Conservation (phyloP, 2,888 invertebrate species). For the Sipunculus nudus region DNA sequence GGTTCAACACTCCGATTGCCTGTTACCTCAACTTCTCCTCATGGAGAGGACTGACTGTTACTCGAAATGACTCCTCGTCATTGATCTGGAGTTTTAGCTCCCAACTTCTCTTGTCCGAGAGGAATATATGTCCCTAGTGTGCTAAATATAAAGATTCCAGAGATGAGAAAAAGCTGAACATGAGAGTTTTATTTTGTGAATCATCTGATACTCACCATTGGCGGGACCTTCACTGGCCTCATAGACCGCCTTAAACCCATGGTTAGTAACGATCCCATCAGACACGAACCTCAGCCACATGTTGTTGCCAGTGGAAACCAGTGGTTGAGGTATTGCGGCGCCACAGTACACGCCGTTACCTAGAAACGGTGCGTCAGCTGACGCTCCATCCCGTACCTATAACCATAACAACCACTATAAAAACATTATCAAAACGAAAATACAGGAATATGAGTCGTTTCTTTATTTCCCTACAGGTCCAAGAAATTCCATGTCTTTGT, state of each 20-base stretch:
- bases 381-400: slow-evolving; percentile 87
- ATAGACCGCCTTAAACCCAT: slow-evolving; percentile 75
- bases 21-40: too few relatives aligned
- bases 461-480: neutral
- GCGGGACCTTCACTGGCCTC: slow-evolving; percentile 15
- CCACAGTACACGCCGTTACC: slow-evolving; percentile 89
- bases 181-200: too few relatives aligned
- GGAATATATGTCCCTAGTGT: too few relatives aligned
- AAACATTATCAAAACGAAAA: neutral
- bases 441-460: too few relatives aligned
- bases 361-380: slow-evolving; percentile 79
- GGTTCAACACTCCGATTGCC: too few relatives aligned
- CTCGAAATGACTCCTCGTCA: too few relatives aligned
- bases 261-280: slow-evolving; percentile 68
- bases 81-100: too few relatives aligned
- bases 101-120: too few relatives aligned
- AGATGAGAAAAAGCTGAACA: too few relatives aligned
- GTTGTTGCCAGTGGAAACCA: slow-evolving; percentile 69
- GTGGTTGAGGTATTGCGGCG: slow-evolving; percentile 71
- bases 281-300: slow-evolving; percentile 69
- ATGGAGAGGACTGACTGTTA: too few relatives aligned
- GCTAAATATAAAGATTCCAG: too few relatives aligned
- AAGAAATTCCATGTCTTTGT: too few relatives aligned
- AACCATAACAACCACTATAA: neutral
- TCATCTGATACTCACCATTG: slow-evolving; percentile 6